phyloP scores from a whole-genome alignment of 2,888 invertebrate species.

The Dromius quadrimaculatus region DNA sequence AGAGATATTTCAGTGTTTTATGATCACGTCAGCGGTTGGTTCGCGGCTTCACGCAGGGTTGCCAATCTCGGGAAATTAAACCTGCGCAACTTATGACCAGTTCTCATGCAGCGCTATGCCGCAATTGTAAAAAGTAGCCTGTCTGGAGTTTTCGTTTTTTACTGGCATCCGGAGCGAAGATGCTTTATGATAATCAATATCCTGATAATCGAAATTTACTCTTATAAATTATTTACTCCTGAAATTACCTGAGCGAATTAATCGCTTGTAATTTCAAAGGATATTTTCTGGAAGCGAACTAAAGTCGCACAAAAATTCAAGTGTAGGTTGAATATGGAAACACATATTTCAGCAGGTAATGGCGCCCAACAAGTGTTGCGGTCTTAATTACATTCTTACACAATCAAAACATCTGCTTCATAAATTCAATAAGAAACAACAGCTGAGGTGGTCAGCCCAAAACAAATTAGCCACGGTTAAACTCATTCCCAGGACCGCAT shows the following conservation, averaged over 20 bases:
- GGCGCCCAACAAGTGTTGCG: constrained; percentile 56
- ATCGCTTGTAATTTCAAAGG: too few relatives aligned
- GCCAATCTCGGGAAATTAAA: constrained; percentile 51
- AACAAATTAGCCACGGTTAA: constrained; percentile 40
- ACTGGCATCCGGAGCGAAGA: background rate
- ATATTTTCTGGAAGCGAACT: background rate
- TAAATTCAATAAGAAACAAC: constrained; percentile 59
- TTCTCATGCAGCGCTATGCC: constrained; percentile 36
- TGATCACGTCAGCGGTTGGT: constrained; percentile 40
- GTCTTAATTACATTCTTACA: constrained; percentile 62
- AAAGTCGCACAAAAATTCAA: background rate
- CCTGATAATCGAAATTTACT: background rate
- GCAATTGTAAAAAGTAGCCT: constrained; percentile 38
- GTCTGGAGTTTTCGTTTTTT: background rate
- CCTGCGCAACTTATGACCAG: constrained; percentile 33
- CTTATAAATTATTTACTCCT: background rate
- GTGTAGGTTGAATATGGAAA: constrained; percentile 21
- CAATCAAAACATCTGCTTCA: constrained; percentile 63
- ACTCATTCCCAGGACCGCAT: constrained; percentile 29
- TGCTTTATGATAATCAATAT: constrained; percentile 3
- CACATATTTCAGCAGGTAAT: constrained; percentile 55
- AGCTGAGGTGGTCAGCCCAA: constrained; percentile 49
- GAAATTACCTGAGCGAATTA: too few relatives aligned
- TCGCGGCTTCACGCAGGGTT: constrained; percentile 49
- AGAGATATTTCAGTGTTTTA: constrained; percentile 48